Evolutionary conservation across 2,797 vertebrate species (phyloP), one percentile per base, ranked within the genome.

Genomic region (Menidia menidia): DNA sequence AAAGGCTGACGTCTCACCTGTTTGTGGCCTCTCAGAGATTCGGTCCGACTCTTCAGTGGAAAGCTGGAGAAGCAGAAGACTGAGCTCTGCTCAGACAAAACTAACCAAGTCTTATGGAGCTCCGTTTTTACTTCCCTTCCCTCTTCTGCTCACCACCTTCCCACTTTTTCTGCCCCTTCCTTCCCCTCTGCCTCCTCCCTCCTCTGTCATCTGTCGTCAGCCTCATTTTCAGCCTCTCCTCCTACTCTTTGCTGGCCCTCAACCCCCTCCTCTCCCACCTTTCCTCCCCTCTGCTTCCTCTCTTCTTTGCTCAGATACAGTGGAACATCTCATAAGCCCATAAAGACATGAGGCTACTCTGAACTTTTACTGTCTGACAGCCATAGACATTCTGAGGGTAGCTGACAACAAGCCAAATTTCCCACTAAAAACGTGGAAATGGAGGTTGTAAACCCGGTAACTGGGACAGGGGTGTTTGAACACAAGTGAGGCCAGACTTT

Each of bases 281-380:
- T 30, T 18, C 10, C 51, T 43, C n/a, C 13, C 18, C 51, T 32
- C 52, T 7, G 13, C 31, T 25, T 56, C 18, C 41, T 11, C 7
- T 42, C 56, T 7, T 39, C 41, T 30, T 32, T 41, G 2, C 8
- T 69, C 0, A 3, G 25, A 60, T 31, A 50, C 3, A 73, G 57
- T 78, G 85, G 83, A 87, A 87, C 75, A 80, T 67, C 79, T 59
- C 51, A 31, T 87, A 84, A 87, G 82, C n/a, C 12, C 52, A 6
- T 11, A 3, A 52, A 30, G 52, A 55, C 62, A 55, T 4, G 9
- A 73, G 55, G 51, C 6, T 19, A 51, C 70, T 70, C 56, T 68
- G 51, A 77, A 65, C 64, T 70, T 79, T 77, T 56, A 86, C 51
- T 1, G 0, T 55, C 60, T 56, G 47, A 48, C 47, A 48, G 7